A percentile compares a stretch with the other conserved stretches of the same genome.
Evolutionary conservation across 2,888 invertebrate genomes (phyloP).

Genomic region (Acheta domesticus): DNA sequence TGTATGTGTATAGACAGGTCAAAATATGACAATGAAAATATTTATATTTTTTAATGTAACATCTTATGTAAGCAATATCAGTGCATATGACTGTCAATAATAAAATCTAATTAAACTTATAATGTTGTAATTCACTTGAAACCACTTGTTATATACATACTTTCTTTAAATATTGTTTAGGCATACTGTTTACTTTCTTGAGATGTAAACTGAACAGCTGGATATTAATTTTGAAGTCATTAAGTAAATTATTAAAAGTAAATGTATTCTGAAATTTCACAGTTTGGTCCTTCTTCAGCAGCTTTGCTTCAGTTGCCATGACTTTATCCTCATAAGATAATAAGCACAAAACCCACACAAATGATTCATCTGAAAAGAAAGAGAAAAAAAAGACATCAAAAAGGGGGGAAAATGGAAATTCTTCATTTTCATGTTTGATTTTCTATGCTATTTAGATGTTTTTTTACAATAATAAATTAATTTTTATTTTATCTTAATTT

Average conservation of each 20-base stretch:
- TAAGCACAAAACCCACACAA: slow-evolving; percentile 24
- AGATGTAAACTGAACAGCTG: slow-evolving; percentile 11
- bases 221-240: not conserved
- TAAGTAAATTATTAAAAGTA: not conserved
- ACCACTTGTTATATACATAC: not conserved
- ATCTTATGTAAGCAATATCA: not conserved
- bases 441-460: not conserved
- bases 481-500: not conserved
- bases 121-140: not conserved
- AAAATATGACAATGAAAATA: too few species aligned
- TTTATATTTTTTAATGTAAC: too few species aligned
- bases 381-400: not conserved
- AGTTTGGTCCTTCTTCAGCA: not conserved
- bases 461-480: not conserved
- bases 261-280: not conserved
- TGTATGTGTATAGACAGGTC: too few species aligned
- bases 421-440: not conserved
- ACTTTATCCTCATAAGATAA: not conserved
- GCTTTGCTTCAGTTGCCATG: not conserved
- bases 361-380: not conserved
- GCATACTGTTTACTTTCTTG: not conserved
- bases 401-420: too few species aligned
- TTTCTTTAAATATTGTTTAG: not conserved
- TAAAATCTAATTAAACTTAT: not conserved
- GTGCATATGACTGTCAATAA: not conserved